A percentile compares a stretch with the other conserved stretches of the same genome.
phyloP scores from a whole-genome alignment of 2,113 vertebrate genomes.

The Diadophis punctatus region DNA sequence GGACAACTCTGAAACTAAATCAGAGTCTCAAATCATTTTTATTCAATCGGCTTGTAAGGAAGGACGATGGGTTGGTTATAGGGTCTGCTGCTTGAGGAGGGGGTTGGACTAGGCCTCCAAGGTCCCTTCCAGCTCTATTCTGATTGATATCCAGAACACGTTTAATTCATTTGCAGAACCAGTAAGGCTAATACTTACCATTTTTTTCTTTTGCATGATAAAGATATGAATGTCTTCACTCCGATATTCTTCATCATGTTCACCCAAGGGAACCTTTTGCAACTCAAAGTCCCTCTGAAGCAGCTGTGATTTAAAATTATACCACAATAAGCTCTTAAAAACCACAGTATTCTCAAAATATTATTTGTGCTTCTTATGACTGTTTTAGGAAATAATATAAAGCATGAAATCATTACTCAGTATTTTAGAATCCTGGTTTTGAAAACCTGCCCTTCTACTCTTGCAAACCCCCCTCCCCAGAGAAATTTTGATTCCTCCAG shows the following conservation, averaged over 20 bases:
- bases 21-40: neutral
- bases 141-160: neutral
- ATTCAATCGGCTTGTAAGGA: rapidly evolving
- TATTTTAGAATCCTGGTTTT: neutral
- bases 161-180: rapidly evolving
- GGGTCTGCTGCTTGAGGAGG: too few species aligned
- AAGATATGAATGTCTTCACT: slow-evolving; percentile 92
- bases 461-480: neutral
- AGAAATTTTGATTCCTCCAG: neutral
- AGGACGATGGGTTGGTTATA: neutral
- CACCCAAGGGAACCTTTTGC: slow-evolving; percentile 81
- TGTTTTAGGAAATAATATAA: neutral
- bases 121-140: too few species aligned
- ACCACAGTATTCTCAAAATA: too few species aligned
- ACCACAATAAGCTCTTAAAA: neutral
- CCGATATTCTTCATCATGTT: slow-evolving; percentile 89
- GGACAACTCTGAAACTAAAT: neutral
- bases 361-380: too few species aligned
- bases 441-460: neutral
- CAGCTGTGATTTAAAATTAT: slow-evolving; percentile 68
- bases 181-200: slow-evolving; percentile 28
- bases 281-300: slow-evolving; percentile 82
- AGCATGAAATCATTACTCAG: neutral
- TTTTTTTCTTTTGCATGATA: slow-evolving; percentile 69
- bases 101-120: too few species aligned